phyloP scores from a whole-genome alignment of 1,140 invertebrate species.

The Hypothenemus hampei region DNA sequence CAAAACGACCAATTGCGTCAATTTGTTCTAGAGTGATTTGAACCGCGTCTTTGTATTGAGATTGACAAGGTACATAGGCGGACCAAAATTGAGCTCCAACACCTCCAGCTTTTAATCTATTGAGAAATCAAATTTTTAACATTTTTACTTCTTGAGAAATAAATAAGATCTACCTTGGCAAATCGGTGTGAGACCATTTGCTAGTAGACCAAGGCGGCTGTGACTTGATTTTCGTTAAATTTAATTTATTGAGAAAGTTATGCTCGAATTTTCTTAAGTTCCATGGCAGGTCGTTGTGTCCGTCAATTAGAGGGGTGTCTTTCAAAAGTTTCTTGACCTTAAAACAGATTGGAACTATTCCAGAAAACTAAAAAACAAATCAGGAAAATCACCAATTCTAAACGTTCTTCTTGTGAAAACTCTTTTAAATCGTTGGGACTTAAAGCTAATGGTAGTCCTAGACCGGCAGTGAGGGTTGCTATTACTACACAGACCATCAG shows the following conservation, averaged over 20 bases:
- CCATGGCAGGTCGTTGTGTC: conserved; percentile 86
- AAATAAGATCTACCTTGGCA: conserved; percentile 51
- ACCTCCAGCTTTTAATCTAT: conserved; percentile 67
- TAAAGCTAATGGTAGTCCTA: conserved; percentile 40
- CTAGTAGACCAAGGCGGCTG: conserved; percentile 74
- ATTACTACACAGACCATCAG: conserved; percentile 41
- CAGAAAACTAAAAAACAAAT: neutral
- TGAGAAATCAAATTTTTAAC: no score
- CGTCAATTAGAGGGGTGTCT: conserved; percentile 60
- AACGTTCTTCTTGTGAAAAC: conserved; percentile 32
- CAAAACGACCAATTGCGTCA: conserved; percentile 80
- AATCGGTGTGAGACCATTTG: conserved; percentile 84
- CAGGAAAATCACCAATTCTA: conserved; percentile 25
- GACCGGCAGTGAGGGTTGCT: conserved; percentile 37
- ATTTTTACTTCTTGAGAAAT: no score
- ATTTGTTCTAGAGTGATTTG: conserved; percentile 83
- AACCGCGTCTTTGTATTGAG: conserved; percentile 78
- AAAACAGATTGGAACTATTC: neutral
- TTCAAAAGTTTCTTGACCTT: conserved; percentile 49
- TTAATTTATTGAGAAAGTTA: conserved; percentile 74
- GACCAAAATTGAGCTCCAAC: conserved; percentile 81
- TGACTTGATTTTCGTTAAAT: conserved; percentile 67
- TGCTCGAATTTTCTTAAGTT: conserved; percentile 76
- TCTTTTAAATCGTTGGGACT: conserved; percentile 30
- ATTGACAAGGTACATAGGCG: conserved; percentile 77